Percentiles rank a stretch among this genome's conserved stretches.
These are phyloP conservation scores for Synanthedon myopaeformis DNA, from an alignment of 2,888 invertebrate genomes.

Conservation along the genomic window DNA sequence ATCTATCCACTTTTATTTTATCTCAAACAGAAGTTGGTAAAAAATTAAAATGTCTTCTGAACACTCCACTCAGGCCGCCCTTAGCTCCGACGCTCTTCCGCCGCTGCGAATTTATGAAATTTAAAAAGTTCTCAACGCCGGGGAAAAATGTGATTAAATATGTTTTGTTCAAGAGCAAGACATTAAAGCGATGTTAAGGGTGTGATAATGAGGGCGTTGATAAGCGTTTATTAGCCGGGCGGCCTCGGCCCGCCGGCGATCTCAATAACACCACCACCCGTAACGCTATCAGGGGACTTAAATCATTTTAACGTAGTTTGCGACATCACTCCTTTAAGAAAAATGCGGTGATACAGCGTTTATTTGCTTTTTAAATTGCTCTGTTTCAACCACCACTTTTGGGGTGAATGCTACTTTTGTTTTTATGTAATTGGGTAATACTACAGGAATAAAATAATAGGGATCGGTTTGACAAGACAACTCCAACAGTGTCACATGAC, in stretches of 20 bases:
- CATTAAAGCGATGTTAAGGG: conserved; percentile 72
- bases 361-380: conserved; percentile 48
- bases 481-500: too few relatives aligned
- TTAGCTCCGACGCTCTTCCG: conserved; percentile 12
- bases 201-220: conserved; percentile 71
- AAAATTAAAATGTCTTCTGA: neutral
- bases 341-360: conserved; percentile 45
- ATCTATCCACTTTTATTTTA: too few relatives aligned
- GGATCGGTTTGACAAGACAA: too few relatives aligned
- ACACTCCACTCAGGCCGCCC: conserved; percentile 11
- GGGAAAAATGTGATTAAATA: conserved; percentile 70
- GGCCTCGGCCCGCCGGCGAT: conserved; percentile 45
- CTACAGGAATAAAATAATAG: too few relatives aligned
- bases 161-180: conserved; percentile 72
- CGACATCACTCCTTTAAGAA: conserved; percentile 46
- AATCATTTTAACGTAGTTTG: conserved; percentile 69
- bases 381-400: conserved; percentile 10
- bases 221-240: conserved; percentile 68
- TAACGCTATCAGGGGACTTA: conserved; percentile 64
- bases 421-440: neutral
- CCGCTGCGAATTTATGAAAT: conserved; percentile 50
- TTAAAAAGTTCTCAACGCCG: conserved; percentile 54
- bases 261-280: conserved; percentile 42
- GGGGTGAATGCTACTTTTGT: neutral
- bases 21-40: neutral